Conservation (phyloP, 37 sponge, comb jelly and placozoan species). For the Spongilla lacustris region DNA sequence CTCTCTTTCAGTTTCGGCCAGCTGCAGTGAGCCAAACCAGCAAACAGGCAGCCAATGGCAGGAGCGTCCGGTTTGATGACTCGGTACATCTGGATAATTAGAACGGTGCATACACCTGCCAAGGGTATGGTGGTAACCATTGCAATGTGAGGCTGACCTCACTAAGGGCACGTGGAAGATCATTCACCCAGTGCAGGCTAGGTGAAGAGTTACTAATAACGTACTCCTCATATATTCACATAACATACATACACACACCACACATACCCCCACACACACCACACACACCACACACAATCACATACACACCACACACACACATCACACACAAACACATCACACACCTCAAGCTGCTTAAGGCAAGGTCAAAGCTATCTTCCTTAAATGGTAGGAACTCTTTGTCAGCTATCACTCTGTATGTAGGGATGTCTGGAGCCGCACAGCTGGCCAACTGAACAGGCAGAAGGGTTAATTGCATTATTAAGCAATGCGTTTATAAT, state of each 20-base stretch:
- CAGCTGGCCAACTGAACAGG: conserved; percentile 1
- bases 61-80: conserved; percentile 83
- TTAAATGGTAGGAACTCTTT: conserved; percentile 77
- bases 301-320: no score
- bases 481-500: background rate
- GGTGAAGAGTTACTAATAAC: background rate
- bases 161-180: conserved; percentile 75
- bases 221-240: no score
- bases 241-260: no score
- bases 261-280: no score
- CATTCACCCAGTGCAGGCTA: conserved; percentile 44
- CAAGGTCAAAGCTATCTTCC: conserved; percentile 74
- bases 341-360: conserved; percentile 61
- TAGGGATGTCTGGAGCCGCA: conserved; percentile 27
- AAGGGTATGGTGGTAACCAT: background rate
- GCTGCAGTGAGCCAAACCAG: conserved; percentile 88
- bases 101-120: background rate
- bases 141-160: conserved; percentile 34
- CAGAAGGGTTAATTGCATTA: background rate
- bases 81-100: conserved; percentile 32
- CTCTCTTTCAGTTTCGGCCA: conserved; percentile 84
- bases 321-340: no score
- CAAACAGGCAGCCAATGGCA: conserved; percentile 88
- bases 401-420: conserved; percentile 65
- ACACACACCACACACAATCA: no score